These are phyloP conservation scores for Pangasius mekongensis DNA, from an alignment of 2,797 vertebrate species.

Conservation along the genomic window DNA sequence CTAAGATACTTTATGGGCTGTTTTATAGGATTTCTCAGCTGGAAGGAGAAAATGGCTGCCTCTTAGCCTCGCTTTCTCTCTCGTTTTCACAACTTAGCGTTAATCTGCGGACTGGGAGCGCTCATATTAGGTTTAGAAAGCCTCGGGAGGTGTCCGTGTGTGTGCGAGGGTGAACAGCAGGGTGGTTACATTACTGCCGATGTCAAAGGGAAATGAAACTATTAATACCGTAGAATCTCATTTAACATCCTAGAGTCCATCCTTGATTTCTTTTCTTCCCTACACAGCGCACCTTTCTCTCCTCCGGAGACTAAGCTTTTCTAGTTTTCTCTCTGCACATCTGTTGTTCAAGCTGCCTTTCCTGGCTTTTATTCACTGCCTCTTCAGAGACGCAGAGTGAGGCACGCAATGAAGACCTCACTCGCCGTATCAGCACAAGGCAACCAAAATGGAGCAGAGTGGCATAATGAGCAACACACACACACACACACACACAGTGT, in stretches of 20 bases:
- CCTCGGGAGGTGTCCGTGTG: neutral
- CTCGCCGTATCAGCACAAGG: neutral
- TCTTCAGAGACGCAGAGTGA: neutral
- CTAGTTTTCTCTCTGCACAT: neutral
- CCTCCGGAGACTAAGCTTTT: neutral
- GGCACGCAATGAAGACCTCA: neutral
- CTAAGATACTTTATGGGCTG: conserved; percentile 37
- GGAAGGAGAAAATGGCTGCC: conserved; percentile 34
- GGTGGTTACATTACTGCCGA: neutral
- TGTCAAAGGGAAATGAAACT: neutral
- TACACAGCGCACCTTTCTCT: neutral
- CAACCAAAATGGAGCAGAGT: neutral
- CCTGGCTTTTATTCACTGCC: neutral
- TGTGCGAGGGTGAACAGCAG: neutral
- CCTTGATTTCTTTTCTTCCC: neutral
- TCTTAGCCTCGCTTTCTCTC: neutral
- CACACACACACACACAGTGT: neutral
- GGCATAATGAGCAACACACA: conserved; percentile 2
- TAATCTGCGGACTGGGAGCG: neutral
- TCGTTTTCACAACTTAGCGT: neutral
- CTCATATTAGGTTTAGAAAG: neutral
- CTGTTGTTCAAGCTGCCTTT: neutral
- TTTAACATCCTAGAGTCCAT: neutral
- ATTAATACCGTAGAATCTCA: neutral
- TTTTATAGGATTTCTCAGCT: conserved; percentile 43